phyloP scores from a whole-genome alignment of 2,797 vertebrate species.

The Fistularia tabacaria region DNA sequence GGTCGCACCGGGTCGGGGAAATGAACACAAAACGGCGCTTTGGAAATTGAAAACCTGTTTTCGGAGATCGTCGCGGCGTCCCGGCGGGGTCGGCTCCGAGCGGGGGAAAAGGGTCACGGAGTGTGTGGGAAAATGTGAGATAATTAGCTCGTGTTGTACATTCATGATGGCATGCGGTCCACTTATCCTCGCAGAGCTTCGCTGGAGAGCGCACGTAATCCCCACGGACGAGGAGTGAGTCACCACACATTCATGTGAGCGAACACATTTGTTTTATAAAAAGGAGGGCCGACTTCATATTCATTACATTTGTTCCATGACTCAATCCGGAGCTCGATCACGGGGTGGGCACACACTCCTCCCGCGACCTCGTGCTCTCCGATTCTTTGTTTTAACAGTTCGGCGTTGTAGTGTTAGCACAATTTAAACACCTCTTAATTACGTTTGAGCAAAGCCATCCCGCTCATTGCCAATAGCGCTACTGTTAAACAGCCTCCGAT shows the following conservation, averaged over 20 bases:
- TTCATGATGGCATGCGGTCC: conserved; percentile 61
- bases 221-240: conserved; percentile 42
- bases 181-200: conserved; percentile 48
- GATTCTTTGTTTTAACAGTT: too few relatives aligned
- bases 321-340: too few relatives aligned
- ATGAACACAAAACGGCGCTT: conserved; percentile 10
- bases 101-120: conserved; percentile 27
- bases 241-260: conserved; percentile 26
- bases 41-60: conserved; percentile 8
- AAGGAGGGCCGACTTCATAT: conserved; percentile 17
- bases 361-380: too few relatives aligned
- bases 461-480: too few relatives aligned
- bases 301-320: conserved; percentile 12
- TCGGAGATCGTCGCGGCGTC: not conserved
- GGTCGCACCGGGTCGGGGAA: conserved; percentile 4
- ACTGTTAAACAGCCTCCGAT: too few relatives aligned
- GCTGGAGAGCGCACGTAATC: conserved; percentile 60
- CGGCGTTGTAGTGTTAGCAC: too few relatives aligned
- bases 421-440: too few relatives aligned
- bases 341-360: too few relatives aligned
- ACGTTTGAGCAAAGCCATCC: too few relatives aligned
- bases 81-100: not conserved
- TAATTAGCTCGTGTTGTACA: conserved; percentile 58
- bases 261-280: conserved; percentile 10
- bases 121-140: conserved; percentile 26